phyloP scores from a whole-genome alignment of 2,888 invertebrate genomes.

The Drosophila antonietae region DNA sequence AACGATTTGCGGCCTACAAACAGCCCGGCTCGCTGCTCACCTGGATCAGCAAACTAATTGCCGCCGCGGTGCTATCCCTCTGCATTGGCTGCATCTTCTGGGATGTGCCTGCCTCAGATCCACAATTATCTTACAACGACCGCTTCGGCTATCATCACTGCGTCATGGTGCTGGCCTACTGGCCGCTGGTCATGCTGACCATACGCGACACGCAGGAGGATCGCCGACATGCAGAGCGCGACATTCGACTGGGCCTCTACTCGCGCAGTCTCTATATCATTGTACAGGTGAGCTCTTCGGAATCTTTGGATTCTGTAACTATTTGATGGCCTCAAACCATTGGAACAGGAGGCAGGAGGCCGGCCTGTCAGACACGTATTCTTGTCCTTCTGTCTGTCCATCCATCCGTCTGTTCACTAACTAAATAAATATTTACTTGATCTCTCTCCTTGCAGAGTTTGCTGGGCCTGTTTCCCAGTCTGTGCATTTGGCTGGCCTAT shows the following conservation, averaged over 20 bases:
- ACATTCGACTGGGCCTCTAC: constrained; percentile 92
- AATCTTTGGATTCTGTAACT: neutral
- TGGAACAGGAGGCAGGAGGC: no score
- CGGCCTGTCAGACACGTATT: no score
- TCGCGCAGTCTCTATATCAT: constrained; percentile 91
- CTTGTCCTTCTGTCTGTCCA: no score
- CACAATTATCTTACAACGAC: constrained; percentile 90
- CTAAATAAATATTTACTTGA: neutral
- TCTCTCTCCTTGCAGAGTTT: constrained; percentile 86
- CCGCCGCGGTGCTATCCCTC: constrained; percentile 93
- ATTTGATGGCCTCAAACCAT: no score
- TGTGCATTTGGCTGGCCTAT: constrained; percentile 93
- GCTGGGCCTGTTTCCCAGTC: constrained; percentile 91
- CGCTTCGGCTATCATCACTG: constrained; percentile 95
- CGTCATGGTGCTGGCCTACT: constrained; percentile 90
- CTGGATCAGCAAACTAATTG: constrained; percentile 91
- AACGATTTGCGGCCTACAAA: constrained; percentile 88
- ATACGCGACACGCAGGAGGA: constrained; percentile 85
- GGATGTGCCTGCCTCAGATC: constrained; percentile 92
- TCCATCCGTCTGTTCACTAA: no score
- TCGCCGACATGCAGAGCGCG: constrained; percentile 90
- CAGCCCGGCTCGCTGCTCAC: constrained; percentile 93
- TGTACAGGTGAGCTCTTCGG: constrained; percentile 87
- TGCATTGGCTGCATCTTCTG: constrained; percentile 94
- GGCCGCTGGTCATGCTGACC: constrained; percentile 90